phyloP scores from a whole-genome alignment of 2,888 invertebrate species.

The Mactromeris polynyma region DNA sequence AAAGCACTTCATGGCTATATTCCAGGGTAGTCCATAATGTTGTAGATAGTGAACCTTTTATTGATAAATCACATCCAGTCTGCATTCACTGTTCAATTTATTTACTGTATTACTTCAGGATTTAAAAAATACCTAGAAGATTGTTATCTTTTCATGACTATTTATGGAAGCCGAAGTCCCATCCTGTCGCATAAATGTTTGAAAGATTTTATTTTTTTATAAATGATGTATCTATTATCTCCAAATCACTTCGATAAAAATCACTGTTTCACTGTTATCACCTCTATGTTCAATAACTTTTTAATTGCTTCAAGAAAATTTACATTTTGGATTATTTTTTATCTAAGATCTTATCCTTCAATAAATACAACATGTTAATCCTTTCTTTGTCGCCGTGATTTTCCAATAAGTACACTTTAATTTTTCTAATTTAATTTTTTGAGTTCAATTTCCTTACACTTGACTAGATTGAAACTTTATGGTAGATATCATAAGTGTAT shows the following conservation, averaged over 20 bases:
- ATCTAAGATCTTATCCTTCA: not conserved
- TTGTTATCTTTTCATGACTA: not conserved
- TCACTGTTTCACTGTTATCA: not conserved
- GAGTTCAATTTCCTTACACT: not conserved
- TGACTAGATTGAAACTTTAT: not conserved
- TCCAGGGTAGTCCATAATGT: not conserved
- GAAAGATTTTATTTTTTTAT: not conserved
- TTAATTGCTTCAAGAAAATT: not conserved
- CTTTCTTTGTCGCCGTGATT: not conserved
- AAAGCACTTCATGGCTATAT: not conserved
- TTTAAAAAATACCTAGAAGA: not conserved
- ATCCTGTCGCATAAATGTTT: not conserved
- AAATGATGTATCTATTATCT: not conserved
- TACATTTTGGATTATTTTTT: not conserved
- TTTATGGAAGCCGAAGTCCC: not conserved
- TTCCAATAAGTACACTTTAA: not conserved
- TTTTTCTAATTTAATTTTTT: not conserved
- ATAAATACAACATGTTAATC: not conserved
- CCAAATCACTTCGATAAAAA: not conserved
- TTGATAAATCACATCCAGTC: conserved; percentile 4
- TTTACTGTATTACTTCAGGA: not conserved
- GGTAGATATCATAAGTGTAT: not conserved
- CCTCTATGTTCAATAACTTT: not conserved
- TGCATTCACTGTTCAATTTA: conserved; percentile 4
- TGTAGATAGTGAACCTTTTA: conserved; percentile 3